Base-by-base conservation (phyloP, 2,113 vertebrate species). In the Poeciliopsis occidentalis region DNA sequence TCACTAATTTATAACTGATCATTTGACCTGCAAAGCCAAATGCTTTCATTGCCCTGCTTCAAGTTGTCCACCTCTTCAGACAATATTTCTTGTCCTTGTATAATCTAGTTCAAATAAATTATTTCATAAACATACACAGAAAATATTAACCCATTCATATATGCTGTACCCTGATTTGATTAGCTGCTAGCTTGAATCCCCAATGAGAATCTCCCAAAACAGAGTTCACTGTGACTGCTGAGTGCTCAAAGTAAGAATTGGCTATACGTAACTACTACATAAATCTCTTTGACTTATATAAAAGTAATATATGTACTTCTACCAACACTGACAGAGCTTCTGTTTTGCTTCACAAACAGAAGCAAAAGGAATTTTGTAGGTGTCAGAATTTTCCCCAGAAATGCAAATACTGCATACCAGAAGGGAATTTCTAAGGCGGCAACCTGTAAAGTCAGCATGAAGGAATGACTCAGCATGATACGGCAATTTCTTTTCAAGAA, bases 391-490 rank as follows among this genome's bases (percentile, higher is more conserved):
- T 44, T 11, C 61, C 0, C 17, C 37, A 65, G 11, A 73, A 76
- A 62, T 51, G 39, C 19, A 31, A 26, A 60, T 26, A 30, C 26
- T 61, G 51, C 44, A 60, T 67, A 10, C 26, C 27, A 75, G 64
- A 7, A 44, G 73, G 64, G 37, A 29, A 75, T 44, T 73, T 51
- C 66, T 54, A 8, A 63, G 34, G 7, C 64, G 24, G 41, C 24
- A 19, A 68, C 71, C 74, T 31, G 37, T 69, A 13, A 60, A 74
- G 30, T 44, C 66, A 60, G 54, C 32, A 12, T 13, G 15, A 12
- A 19, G 64, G 65, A 24, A 65, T 82, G 73, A 73, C 57, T 66
- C 68, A 51, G 60, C 70, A 80, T 72, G 64, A 72, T n/a, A 31
- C 22, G 57, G 75, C 72, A 68, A 24, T 34, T 39, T 39, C 41